Evolutionary conservation across 2,113 vertebrate genomes (phyloP), one percentile per base, ranked within the genome.

Genomic region (Cynoglossus semilaevis): DNA sequence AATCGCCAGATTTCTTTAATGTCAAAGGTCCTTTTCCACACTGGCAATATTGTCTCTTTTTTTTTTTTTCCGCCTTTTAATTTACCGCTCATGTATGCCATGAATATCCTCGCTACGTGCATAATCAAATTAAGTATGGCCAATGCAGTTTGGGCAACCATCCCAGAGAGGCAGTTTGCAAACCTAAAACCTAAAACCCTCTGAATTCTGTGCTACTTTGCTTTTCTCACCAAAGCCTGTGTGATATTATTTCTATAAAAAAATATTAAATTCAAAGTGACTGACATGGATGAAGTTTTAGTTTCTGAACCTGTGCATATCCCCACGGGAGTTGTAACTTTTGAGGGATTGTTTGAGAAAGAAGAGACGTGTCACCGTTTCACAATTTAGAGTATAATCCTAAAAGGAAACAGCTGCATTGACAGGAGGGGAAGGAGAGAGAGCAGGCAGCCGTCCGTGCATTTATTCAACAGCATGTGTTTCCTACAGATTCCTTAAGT

Each of bases 111-210:
- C 11, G 8, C 51, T 59, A 77, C 44, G 58, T 79, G 80, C 80
- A 83, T 90, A 93, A 92, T 86, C 78, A 80, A 83, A 88, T 94
- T 93, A 92, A 91, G 87, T 88, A 89, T 70, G 90, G 88, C 88
- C 89, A 92, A 90, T 88, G 85, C 86, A 63, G 78, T 75, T 80
- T 87, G 88, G 84, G 89, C 89, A 81, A 44, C 77, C 67, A 72
- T 92, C 83, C 82, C 78, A 84, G 88, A 84, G 88, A 86, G 85
- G 84, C 77, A 89, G 82, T 88, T 88, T 80, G 73, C 80, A 79
- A 87, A 84, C 87, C 88, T 84, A 80, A 87, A 90, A 91, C 87
- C 82, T 88, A 91, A 83, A 92, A 88, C 89, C 90, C 91, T 84
- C 76, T 69, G 88, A 90, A 87, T 87, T n/a, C 76, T 80, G 76